phyloP scores from a whole-genome alignment of 2,888 invertebrate species.

The Agrotis ipsilon region DNA sequence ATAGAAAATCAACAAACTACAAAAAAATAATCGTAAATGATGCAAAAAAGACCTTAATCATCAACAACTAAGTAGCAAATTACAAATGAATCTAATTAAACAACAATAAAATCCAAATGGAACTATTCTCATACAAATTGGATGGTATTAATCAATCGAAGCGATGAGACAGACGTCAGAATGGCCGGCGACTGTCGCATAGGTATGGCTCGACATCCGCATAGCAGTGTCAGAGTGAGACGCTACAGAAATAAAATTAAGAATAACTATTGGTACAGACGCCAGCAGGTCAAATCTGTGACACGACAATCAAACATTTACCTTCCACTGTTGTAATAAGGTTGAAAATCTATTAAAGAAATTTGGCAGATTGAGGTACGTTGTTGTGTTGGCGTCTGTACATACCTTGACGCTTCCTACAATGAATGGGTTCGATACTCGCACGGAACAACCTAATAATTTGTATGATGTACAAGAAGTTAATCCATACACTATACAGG shows the following conservation, averaged over 20 bases:
- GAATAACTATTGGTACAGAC: too few species aligned
- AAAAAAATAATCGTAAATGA: neutral
- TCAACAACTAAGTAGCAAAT: constrained; percentile 3
- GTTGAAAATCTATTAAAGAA: too few species aligned
- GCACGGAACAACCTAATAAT: too few species aligned
- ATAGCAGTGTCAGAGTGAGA: constrained; percentile 31
- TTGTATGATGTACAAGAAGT: too few species aligned
- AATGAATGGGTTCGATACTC: too few species aligned
- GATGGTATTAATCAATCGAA: constrained; percentile 41
- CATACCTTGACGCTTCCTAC: neutral
- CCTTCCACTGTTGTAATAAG: too few species aligned
- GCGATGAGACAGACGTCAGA: constrained; percentile 30
- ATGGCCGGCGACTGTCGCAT: constrained; percentile 6
- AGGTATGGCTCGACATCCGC: constrained; percentile 42
- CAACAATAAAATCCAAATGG: constrained; percentile 39
- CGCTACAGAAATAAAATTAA: constrained; percentile 38
- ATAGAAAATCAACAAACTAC: neutral
- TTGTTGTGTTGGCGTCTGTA: too few species aligned
- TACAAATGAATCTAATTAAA: constrained; percentile 38
- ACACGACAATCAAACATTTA: too few species aligned
- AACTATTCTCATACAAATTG: constrained; percentile 37
- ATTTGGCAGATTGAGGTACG: too few species aligned
- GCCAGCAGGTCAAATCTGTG: too few species aligned
- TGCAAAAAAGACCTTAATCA: neutral
- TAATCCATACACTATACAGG: too few species aligned